Percentiles rank a stretch among this genome's conserved stretches.
phyloP scores from a whole-genome alignment of 2,888 invertebrate species.

The Plebejus anna region DNA sequence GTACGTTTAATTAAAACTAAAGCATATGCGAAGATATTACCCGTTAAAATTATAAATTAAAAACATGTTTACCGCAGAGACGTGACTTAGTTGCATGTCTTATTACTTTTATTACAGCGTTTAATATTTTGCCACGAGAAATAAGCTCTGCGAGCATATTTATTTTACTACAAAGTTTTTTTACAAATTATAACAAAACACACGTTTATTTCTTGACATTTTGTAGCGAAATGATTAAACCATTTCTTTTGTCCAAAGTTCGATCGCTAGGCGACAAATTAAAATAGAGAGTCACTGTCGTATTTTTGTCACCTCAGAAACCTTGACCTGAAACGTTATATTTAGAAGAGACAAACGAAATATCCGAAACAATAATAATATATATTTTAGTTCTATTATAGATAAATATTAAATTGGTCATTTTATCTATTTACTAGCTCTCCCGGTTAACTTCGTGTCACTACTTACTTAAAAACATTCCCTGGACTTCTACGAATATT shows the following conservation, averaged over 20 bases:
- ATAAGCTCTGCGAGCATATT: no score
- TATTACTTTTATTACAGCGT: neutral
- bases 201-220: no score
- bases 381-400: neutral
- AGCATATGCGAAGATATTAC: conserved; percentile 8
- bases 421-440: no score
- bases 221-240: neutral
- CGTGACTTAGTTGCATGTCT: neutral
- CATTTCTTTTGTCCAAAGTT: neutral
- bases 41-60: conserved; percentile 11
- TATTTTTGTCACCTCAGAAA: conserved; percentile 7
- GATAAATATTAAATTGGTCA: no score
- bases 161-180: no score
- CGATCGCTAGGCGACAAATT: neutral
- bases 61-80: neutral
- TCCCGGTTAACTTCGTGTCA: no score
- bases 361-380: neutral
- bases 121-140: no score
- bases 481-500: no score
- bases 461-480: no score
- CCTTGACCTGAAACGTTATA: conserved; percentile 3
- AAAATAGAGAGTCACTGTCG: neutral
- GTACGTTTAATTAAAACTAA: conserved; percentile 21
- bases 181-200: no score
- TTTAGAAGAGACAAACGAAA: neutral